Base-by-base conservation (phyloP, 2,888 invertebrate genomes). In the Neuroscelio doddi region DNA sequence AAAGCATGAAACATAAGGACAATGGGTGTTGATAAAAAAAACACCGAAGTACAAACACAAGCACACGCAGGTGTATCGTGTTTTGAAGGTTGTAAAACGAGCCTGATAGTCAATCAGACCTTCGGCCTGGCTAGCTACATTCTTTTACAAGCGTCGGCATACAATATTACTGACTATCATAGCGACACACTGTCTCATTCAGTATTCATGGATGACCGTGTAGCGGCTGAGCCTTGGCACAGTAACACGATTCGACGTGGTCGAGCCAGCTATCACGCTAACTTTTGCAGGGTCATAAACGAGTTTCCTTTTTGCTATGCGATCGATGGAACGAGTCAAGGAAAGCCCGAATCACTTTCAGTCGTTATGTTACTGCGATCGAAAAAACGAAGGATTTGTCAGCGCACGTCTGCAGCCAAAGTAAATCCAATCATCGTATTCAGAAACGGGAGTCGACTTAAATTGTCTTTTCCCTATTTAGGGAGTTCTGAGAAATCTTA, bases 181-280 rank as follows among this genome's bases (percentile, higher is more conserved):
- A 61, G 66, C 62, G 66, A 62, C 55, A 58, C 53, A 62, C 62
- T 47, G 57, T 53, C 57, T 62, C 62, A 62, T 66, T 66, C 62
- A 66, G 62, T 58, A 62, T 66, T 57, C 66, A 66, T 66, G 57
- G 66, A 62, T 58, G 62, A 66, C 62, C 66, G 62, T 62, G 66
- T 55, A 61, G 55, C 47, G 49, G 41, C 62, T 62, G 56, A 62
- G 62, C 66, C 66, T 62, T 66, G 66, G 66, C 66, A 66, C 47
- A 66, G 62, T 66, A 66, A 66, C 66, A 62, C 66, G 62, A 41
- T 62, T 66, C 58, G 66, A 62, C 58, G 66, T 62, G 58, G 62
- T 44, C 58, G 53, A 53, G 57, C 66, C 45, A 57, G 53, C 55
- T 42, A 58, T 66, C 66, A 57, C 66, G 66, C 66, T 38, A 66